Percentiles rank a stretch among this genome's conserved stretches.
These are phyloP conservation scores for Leptodactylus fuscus DNA, from an alignment of 2,113 vertebrate genomes.

Conservation along the genomic window DNA sequence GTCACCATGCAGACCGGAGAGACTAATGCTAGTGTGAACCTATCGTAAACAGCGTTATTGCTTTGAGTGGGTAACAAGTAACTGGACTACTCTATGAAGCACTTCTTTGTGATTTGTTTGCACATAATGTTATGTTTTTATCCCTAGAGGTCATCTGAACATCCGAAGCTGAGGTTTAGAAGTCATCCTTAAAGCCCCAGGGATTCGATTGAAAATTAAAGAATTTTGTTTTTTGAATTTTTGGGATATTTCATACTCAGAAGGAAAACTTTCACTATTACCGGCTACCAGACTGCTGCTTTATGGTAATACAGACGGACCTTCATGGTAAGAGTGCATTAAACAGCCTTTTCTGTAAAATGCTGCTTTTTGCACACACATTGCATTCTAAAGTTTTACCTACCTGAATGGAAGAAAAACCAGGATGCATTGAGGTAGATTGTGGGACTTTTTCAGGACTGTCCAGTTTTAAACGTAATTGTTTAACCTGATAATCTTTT, in stretches of 20 bases:
- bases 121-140: not conserved
- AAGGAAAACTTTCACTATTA: conserved; percentile 64
- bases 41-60: too few relatives aligned
- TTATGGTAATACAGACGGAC: conserved; percentile 65
- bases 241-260: conserved; percentile 70
- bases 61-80: too few relatives aligned
- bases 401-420: conserved; percentile 61
- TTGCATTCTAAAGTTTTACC: conserved; percentile 70
- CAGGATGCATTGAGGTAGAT: conserved; percentile 34
- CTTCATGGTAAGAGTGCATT: too few relatives aligned
- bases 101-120: not conserved
- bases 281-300: conserved; percentile 72
- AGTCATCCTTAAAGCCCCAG: conserved; percentile 70
- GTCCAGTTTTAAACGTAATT: conserved; percentile 70
- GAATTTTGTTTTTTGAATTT: conserved; percentile 55
- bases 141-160: conserved; percentile 67
- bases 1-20: too few relatives aligned
- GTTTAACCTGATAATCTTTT: conserved; percentile 76
- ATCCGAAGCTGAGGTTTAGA: conserved; percentile 70
- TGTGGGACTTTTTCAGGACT: conserved; percentile 63
- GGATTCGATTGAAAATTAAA: conserved; percentile 71
- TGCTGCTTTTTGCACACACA: conserved; percentile 72
- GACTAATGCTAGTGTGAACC: too few relatives aligned
- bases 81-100: not conserved
- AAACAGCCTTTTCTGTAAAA: conserved; percentile 70